Conservation (phyloP, 2,888 invertebrate genomes). For the Cetonia aurata region DNA sequence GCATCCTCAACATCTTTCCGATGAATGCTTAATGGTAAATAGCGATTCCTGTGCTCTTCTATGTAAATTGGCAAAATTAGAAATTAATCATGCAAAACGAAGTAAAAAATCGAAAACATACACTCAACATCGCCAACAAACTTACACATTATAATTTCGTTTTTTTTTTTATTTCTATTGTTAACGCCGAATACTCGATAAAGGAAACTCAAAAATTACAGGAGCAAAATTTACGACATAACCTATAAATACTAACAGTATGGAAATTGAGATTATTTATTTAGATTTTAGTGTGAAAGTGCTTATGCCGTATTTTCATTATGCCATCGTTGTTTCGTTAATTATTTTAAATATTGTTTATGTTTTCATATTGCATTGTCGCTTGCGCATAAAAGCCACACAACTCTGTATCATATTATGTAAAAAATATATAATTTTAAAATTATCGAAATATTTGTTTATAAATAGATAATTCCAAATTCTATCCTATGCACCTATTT, state of each 20-base stretch:
- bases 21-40: constrained; percentile 11
- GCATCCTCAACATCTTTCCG: constrained; percentile 52
- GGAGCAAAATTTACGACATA: constrained; percentile 59
- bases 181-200: constrained; percentile 33
- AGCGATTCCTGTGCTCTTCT: constrained; percentile 9
- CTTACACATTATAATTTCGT: constrained; percentile 39
- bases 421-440: constrained; percentile 53
- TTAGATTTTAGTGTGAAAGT: constrained; percentile 64
- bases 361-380: constrained; percentile 57
- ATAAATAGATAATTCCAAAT: too few species aligned
- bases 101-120: not conserved
- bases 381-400: constrained; percentile 56
- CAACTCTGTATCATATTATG: constrained; percentile 56
- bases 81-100: constrained; percentile 9
- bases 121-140: constrained; percentile 23
- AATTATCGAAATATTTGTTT: constrained; percentile 15
- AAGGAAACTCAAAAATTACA: constrained; percentile 43
- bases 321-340: constrained; percentile 61
- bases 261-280: constrained; percentile 57
- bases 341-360: constrained; percentile 58
- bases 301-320: constrained; percentile 65
- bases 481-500: too few species aligned
- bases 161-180: constrained; percentile 42
- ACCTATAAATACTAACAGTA: constrained; percentile 56
- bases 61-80: constrained; percentile 21